Evolutionary conservation across 2,888 invertebrate genomes (phyloP), one percentile per base, ranked within the genome.

Genomic region (Orgyia antiqua): DNA sequence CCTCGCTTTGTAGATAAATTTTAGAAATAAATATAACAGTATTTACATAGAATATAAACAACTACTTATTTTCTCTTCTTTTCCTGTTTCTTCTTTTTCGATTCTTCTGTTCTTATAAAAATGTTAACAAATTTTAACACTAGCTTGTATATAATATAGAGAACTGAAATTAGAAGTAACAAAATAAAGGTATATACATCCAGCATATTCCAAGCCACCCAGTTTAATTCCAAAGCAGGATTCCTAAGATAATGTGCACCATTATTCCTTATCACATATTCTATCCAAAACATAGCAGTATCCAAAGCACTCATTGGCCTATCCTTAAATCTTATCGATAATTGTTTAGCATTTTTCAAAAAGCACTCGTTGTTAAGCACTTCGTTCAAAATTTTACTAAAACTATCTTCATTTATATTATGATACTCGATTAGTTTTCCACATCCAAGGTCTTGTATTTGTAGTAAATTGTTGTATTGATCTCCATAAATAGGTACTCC

Each of bases 201-300:
- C 4, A 88, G 9, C 67, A 83, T 76, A 25, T 54, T 63, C 32
- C 72, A 76, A 3, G 67, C 73, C 3, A 82, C 32, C 66, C 79
- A 77, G 38, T 62, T 78, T 41, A 89, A 53, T 17, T 83, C 61
- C 4, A 77, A 53, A 1, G 84, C 72, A 1, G 88, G 80, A 58
- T 78, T 87, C 34, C 86, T 88, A 49, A 89, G 76, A 33, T 75
- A 86, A 1, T 64, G 51, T 0, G 88, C 88, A 9, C 89, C 89
- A 33, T 84, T 84, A 55, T 89, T 70, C 24, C 89, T 74, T 2
- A 89, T 66, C 0, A 89, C 80, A 49, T 89, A 89, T 41, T 89
- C 88, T 6, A 88, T 73, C 89, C 89, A 89, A 51, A 65, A 89
- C 36, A 87, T 63, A 0, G 88, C 88, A 1, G 78, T 84, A 29